Base-by-base conservation (phyloP, 2,113 vertebrate species). In the Oryzias woworae region DNA sequence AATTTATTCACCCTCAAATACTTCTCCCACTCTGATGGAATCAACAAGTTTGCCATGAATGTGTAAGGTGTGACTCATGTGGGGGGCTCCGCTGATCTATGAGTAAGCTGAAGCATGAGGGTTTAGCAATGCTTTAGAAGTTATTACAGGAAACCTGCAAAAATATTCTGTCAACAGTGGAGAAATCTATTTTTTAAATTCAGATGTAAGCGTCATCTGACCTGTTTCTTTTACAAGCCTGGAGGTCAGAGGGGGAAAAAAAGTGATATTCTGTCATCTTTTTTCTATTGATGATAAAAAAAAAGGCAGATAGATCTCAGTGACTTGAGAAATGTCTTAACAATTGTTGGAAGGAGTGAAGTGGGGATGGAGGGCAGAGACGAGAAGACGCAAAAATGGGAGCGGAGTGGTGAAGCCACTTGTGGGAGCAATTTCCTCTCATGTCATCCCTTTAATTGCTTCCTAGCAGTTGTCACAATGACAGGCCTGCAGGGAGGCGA, bases 391-490 rank as follows among this genome's bases (percentile, higher is more conserved):
- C 64, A 72, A 77, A 81, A 78, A 79, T 74, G 77, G 81, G 76
- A 62, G 80, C 62, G 73, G 73, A 81, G 81, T 77, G 75, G 71
- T 77, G 77, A 63, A 73, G 82, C 79, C 22, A 70, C 81, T 81
- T 78, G 72, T 78, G 78, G 81, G 86, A 84, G 74, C 75, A 66
- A 73, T 80, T 85, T 85, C 71, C 74, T 83, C 80, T 85, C 81
- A 80, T 87, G 78, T 85, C 85, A 69, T 83, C 68, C 49, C 81
- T 87, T 84, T 88, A 88, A 88, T 88, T 87, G 88, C 86, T 87
- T 79, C 78, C 80, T 58, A 75, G 81, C 83, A 69, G 78, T 88
- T 86, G 83, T 86, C 76, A 87, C 80, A 70, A 76, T 87, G 85
- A 86, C 85, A 85, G 78, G 65, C 76, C 83, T 83, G 76, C 78